These are phyloP conservation scores for Ceratotherium simum DNA, from an alignment of 2,113 vertebrate species.

Conservation along the genomic window DNA sequence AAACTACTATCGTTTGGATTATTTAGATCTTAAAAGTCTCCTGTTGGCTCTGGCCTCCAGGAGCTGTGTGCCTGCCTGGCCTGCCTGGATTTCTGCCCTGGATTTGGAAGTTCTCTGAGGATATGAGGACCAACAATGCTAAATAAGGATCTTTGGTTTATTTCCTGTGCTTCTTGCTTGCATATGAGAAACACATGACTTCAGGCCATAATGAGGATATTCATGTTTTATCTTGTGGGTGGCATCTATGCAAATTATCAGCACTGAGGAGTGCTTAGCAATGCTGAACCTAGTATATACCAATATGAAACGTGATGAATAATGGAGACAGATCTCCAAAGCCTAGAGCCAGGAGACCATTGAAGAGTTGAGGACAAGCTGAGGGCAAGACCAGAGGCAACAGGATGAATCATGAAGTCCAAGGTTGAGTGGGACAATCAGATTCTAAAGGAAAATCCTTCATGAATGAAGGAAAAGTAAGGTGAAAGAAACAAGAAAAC, in stretches of 20 bases:
- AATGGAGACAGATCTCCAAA: not conserved
- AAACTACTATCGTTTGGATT: not conserved
- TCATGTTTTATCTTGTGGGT: not conserved
- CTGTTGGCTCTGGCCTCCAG: not conserved
- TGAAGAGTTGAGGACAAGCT: not conserved
- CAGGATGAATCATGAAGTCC: not conserved
- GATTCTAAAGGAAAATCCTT: not conserved
- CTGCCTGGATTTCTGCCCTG: not conserved
- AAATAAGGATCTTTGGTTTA: not conserved
- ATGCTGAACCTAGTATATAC: not conserved
- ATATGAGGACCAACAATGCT: not conserved
- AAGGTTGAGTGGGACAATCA: not conserved
- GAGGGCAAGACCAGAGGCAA: not conserved
- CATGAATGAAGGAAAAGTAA: not conserved
- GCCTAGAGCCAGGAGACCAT: not conserved
- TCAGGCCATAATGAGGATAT: not conserved
- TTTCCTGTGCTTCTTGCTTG: not conserved
- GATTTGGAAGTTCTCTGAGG: not conserved
- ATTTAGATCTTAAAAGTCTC: not conserved
- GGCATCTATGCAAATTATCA: not conserved
- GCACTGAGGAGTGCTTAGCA: not conserved
- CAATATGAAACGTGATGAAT: not conserved
- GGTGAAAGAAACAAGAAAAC: not conserved
- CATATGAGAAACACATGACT: slow-evolving; percentile 17
- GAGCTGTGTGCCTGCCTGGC: not conserved